phyloP scores from a whole-genome alignment of 2,113 vertebrate species.

The Thamnophis sirtalis region DNA sequence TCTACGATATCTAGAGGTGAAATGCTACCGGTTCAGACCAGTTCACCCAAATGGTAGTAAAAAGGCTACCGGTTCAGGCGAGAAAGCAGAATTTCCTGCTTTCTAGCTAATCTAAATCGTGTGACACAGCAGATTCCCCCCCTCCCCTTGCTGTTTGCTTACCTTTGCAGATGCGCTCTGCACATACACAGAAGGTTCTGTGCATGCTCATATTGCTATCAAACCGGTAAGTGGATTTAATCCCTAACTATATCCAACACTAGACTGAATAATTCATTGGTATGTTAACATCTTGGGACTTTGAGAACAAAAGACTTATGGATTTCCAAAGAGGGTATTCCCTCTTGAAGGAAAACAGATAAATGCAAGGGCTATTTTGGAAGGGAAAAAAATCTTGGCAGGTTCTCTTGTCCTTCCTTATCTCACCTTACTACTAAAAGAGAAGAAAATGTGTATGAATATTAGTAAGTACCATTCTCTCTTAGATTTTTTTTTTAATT shows the following conservation, averaged over 20 bases:
- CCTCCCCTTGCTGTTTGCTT: too few species aligned
- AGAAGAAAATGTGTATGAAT: not conserved
- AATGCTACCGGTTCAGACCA: too few species aligned
- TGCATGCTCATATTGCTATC: too few species aligned
- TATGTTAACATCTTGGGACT: not conserved
- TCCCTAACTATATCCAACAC: not conserved
- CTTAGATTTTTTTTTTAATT: conserved; percentile 41
- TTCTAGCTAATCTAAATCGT: too few species aligned
- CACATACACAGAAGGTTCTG: too few species aligned
- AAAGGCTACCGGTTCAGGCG: too few species aligned
- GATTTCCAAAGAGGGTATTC: not conserved
- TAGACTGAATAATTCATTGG: not conserved
- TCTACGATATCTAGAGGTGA: too few species aligned
- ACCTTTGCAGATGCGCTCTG: too few species aligned
- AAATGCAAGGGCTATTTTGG: not conserved
- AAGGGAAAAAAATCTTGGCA: not conserved
- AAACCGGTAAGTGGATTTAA: too few species aligned
- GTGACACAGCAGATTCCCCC: too few species aligned
- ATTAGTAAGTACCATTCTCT: conserved; percentile 6
- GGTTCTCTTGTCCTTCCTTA: not conserved
- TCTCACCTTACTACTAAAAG: not conserved
- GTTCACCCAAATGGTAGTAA: too few species aligned
- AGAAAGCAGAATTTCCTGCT: too few species aligned
- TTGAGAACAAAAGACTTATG: not conserved
- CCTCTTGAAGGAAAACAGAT: conserved; percentile 12